Conservation (phyloP, 2,113 vertebrate genomes). For the Phyllostomus discolor region DNA sequence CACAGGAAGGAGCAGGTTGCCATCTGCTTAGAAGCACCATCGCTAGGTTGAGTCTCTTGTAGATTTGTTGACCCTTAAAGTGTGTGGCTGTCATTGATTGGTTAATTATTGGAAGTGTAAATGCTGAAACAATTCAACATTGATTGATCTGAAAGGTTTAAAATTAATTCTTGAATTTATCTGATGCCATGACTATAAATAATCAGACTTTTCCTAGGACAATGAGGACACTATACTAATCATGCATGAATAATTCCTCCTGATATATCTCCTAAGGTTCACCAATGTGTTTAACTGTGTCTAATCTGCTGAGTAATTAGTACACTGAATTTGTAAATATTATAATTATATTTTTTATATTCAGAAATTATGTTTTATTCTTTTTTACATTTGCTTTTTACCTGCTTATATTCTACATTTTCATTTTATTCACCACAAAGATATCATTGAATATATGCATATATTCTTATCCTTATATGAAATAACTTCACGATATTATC, state of each 20-base stretch:
- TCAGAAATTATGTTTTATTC: not conserved
- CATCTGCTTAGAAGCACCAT: not conserved
- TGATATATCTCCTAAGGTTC: not conserved
- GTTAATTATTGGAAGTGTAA: not conserved
- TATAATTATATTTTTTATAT: not conserved
- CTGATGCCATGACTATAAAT: not conserved
- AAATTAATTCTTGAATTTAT: not conserved
- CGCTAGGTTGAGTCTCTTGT: not conserved
- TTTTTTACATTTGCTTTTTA: not conserved
- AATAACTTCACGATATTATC: not conserved
- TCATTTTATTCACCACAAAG: not conserved
- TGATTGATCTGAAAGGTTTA: not conserved
- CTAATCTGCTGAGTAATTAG: not conserved
- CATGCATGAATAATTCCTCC: not conserved
- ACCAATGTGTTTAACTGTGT: not conserved
- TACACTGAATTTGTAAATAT: not conserved
- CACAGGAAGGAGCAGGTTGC: not conserved
- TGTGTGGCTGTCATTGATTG: not conserved
- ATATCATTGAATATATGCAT: not conserved
- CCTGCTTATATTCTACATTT: not conserved
- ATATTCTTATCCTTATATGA: not conserved
- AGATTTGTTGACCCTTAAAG: not conserved
- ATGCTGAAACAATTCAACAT: not conserved
- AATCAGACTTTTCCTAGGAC: not conserved
- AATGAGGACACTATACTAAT: not conserved